phyloP scores from a whole-genome alignment of 1,140 invertebrate genomes.

The Tetramorium simillimum region DNA sequence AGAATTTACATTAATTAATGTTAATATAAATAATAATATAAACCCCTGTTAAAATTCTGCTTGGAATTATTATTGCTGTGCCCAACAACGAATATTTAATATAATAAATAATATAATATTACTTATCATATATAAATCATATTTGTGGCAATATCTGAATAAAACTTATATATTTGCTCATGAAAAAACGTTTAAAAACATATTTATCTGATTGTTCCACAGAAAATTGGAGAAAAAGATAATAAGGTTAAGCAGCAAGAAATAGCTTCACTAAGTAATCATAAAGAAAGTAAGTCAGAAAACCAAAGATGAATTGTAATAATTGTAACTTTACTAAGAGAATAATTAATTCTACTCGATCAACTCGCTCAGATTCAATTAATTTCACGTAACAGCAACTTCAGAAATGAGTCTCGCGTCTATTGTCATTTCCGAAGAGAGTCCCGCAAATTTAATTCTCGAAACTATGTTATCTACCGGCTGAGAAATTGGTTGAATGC shows the following conservation, averaged over 20 bases:
- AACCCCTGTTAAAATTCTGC: background rate
- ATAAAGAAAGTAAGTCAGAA: background rate
- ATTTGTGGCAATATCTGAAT: background rate
- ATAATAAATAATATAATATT: background rate
- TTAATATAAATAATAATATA: background rate
- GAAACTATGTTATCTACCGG: conserved; percentile 16
- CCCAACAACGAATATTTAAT: background rate
- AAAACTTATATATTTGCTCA: background rate
- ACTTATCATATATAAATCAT: background rate
- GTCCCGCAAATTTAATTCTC: conserved; percentile 40
- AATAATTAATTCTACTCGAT: conserved; percentile 33
- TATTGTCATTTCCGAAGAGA: conserved; percentile 20
- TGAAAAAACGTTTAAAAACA: background rate
- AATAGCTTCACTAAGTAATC: background rate
- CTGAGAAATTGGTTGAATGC: conserved; percentile 20
- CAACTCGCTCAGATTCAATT: conserved; percentile 24
- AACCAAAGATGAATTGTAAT: background rate
- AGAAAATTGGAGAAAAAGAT: background rate
- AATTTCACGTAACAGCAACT: conserved; percentile 37
- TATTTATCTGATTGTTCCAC: background rate
- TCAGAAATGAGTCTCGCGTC: conserved; percentile 27
- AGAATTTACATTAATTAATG: background rate
- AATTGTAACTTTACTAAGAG: background rate
- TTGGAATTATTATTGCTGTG: background rate
- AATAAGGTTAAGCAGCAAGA: background rate